Percentiles rank a stretch among this genome's conserved stretches.
Conservation (phyloP, 2,797 vertebrate species). For the Enteromius unitaeniatus region DNA sequence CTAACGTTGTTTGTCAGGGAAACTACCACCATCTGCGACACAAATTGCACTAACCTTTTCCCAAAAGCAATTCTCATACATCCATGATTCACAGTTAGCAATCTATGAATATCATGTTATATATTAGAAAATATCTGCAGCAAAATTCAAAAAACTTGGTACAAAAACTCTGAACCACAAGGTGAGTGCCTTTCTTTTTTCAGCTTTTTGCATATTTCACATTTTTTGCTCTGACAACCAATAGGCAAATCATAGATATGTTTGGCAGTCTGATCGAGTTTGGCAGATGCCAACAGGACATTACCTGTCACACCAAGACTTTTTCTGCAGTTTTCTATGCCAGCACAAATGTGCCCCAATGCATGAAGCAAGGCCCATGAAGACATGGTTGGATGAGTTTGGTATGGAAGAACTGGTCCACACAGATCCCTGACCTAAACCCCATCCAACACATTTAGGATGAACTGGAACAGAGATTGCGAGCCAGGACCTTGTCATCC, state of each 20-base stretch:
- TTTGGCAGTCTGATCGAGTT: neutral
- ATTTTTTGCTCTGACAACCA: neutral
- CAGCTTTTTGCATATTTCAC: neutral
- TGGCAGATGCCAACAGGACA: neutral
- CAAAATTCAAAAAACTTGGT: neutral
- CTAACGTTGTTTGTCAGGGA: conserved; percentile 28
- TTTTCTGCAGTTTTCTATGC: neutral
- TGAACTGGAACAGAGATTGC: neutral
- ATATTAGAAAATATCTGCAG: neutral
- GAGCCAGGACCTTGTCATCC: neutral
- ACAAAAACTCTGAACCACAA: neutral
- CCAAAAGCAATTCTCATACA: conserved; percentile 17
- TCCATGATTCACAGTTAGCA: conserved; percentile 15
- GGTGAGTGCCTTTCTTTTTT: neutral
- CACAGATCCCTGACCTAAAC: neutral
- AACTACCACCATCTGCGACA: conserved; percentile 8
- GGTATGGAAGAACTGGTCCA: neutral
- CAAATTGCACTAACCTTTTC: conserved; percentile 54
- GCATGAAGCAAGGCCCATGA: neutral
- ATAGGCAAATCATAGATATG: neutral
- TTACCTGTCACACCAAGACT: neutral
- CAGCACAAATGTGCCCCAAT: neutral
- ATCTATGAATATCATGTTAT: neutral
- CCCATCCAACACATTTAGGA: neutral
- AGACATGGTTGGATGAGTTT: neutral